A percentile compares a stretch with the other conserved stretches of the same genome.
Conservation (phyloP, 2,113 vertebrate genomes). For the Tyto alba region DNA sequence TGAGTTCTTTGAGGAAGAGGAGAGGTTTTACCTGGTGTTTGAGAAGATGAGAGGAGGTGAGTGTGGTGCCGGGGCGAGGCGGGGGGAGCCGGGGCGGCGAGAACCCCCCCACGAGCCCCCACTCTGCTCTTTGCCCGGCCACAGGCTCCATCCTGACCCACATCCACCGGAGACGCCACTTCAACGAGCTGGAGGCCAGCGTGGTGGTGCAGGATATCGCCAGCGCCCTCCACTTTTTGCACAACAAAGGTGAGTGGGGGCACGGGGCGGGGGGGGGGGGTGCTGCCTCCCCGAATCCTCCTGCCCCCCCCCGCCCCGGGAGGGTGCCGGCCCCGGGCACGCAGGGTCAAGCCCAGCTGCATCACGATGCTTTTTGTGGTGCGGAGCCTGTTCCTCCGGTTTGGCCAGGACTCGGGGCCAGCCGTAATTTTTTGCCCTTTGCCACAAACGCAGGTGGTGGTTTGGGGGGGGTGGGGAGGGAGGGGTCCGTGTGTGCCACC, state of each 20-base stretch:
- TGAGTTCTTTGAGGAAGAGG: constrained; percentile 97
- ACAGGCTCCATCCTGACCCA: constrained; percentile 93
- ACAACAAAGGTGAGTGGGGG: constrained; percentile 96
- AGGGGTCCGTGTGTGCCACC: neutral
- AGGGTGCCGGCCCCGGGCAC: neutral
- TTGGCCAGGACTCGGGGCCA: neutral
- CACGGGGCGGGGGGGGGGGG: no score
- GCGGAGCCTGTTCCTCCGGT: neutral
- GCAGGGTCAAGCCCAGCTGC: neutral
- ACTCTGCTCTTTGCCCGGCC: rapidly evolving
- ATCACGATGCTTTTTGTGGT: neutral
- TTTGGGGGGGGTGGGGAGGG: neutral
- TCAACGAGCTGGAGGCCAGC: constrained; percentile 93
- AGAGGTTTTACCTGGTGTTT: constrained; percentile 97
- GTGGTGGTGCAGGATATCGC: constrained; percentile 95
- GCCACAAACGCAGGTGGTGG: neutral
- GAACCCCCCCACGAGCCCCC: neutral
- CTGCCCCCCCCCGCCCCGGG: no score
- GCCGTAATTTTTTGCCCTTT: neutral
- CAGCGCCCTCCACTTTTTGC: constrained; percentile 92
- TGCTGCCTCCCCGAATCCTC: neutral
- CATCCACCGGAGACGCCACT: constrained; percentile 91
- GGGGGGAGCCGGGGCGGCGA: rapidly evolving
- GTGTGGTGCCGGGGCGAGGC: rapidly evolving
- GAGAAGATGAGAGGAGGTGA: constrained; percentile 95